Evolutionary conservation across 2,113 vertebrate genomes (phyloP), one percentile per base, ranked within the genome.

Genomic region (Barnardius zonarius): DNA sequence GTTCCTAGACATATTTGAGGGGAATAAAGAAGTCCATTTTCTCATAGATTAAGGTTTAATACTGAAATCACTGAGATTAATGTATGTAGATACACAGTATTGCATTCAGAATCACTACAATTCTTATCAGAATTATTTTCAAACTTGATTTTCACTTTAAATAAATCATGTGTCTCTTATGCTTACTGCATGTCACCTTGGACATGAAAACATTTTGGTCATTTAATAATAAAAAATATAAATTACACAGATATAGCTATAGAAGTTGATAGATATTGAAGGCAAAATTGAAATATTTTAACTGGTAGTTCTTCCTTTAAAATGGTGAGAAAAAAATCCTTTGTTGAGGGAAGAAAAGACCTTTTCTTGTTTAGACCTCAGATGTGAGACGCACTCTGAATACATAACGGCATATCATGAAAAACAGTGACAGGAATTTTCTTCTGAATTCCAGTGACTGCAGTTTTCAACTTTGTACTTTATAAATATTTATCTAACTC

Each of bases 401-500:
- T 92, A 70, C 48, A 83, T 43, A 94, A 96, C 75, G 17, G n/a
- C 37, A 92, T 89, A 94, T 70, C 18, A 94, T 66, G 28, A 91
- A 73, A 93, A 81, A 64, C 46, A 64, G 37, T 76, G 57, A 89
- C 86, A 95, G 78, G 39, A 95, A 91, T 86, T 37, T 91, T 87
- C 68, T 64, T n/a, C 39, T 86, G 89, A 93, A 90, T 86, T 88
- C 69, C 48, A 81, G 63, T 64, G 72, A 93, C 79, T 96, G 62
- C 63, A 48, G 77, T 83, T 87, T 92, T 96, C 72, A 76, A 30
- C 64, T 91, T 87, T 51, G 69, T 81, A 78, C 62, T 91, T 94
- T 73, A 89, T 95, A 96, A 96, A 93, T 96, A 96, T 97, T 93
- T 96, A 95, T 95, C 41, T 63, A 86, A 30, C 39, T 81, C 57